These are phyloP conservation scores for Oreochromis tanganicae DNA, from an alignment of 2,113 vertebrate genomes.

Conservation along the genomic window DNA sequence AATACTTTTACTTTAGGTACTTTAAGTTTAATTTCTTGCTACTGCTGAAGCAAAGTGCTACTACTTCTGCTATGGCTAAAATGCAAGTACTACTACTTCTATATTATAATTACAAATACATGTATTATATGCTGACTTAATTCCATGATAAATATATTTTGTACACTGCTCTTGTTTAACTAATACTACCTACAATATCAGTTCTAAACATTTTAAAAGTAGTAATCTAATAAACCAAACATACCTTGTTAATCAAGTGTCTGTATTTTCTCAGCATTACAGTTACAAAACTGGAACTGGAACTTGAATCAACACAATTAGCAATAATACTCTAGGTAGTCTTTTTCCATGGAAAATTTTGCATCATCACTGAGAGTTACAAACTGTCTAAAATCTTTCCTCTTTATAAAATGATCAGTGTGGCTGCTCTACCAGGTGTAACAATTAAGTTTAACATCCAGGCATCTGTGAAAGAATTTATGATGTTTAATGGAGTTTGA, in stretches of 20 bases:
- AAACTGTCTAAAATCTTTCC: background rate
- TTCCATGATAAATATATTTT: background rate
- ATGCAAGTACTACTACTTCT: background rate
- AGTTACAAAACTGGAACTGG: background rate
- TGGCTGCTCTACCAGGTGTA: background rate
- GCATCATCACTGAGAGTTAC: background rate
- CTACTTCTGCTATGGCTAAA: background rate
- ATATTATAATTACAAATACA: background rate
- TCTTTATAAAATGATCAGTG: background rate
- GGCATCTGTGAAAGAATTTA: background rate
- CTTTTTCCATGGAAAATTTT: background rate
- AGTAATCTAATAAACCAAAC: background rate
- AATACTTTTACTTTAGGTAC: background rate
- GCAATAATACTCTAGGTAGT: background rate
- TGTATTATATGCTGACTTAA: background rate
- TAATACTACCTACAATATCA: background rate
- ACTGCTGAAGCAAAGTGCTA: background rate
- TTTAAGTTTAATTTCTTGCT: background rate
- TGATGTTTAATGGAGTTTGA: no score
- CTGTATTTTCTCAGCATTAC: background rate
- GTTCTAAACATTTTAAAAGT: background rate
- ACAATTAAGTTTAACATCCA: background rate
- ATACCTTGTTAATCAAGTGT: background rate
- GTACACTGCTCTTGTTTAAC: background rate
- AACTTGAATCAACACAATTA: background rate